Base-by-base conservation (phyloP, 2,797 vertebrate species). In the Euthynnus affinis region DNA sequence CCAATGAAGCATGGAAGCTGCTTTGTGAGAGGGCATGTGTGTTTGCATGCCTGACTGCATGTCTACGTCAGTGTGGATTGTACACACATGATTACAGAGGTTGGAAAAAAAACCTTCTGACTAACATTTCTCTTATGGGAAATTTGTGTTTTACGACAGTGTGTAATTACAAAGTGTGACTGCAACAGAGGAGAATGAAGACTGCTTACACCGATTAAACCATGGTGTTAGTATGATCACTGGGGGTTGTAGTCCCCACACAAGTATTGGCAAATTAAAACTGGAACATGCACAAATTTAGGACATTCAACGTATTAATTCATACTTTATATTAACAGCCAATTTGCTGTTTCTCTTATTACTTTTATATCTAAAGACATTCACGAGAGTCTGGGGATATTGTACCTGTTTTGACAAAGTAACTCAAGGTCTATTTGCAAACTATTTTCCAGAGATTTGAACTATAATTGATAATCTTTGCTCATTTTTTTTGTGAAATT, bases 41-140 rank as follows among this genome's bases (percentile, higher is more conserved):
- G 37, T 67, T 65, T 74, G 75, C 56, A 58, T 63, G 75, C 46
- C 52, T 74, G 42, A 37, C 65, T 72, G 69, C 17, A n/a, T 65
- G 53, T 75, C n/a, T 63, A 61, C 34, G 27, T 53, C 59, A 18
- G 56, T 1, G 2, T 55, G 55, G 22, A 9, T 37, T 20, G 25
- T 53, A 37, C 2, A 62, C 55, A 58, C 37, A 40, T 34, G 29
- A 62, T 64, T 60, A 59, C 42, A 80, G 51, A 72, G 34, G 67
- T 37, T 5, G 29, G 56, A 60, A 17, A 40, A 59, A 15, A 56
- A 20, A 65, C 5, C 44, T 48, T 2, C 2, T 40, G 23, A 74
- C 29, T 32, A 6, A 32, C 5, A 77, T 60, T 34, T 76, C 53
- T 18, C 37, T 37, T 10, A 10, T 37, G 37, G 10, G 37, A 14